These are phyloP conservation scores for Sorex araneus DNA, from an alignment of 2,113 vertebrate species.

Conservation along the genomic window DNA sequence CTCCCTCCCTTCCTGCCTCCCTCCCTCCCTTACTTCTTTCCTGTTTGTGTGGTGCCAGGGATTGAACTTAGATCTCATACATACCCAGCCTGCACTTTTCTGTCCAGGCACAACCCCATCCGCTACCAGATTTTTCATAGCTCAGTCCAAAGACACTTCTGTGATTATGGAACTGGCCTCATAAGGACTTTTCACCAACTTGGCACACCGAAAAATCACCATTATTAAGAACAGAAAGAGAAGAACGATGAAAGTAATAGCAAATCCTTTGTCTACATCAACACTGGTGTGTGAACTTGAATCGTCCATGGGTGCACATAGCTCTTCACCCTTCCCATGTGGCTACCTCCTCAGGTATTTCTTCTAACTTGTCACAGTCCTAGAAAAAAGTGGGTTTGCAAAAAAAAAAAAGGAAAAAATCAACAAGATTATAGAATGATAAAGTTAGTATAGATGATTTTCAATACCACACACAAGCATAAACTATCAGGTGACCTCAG, in stretches of 20 bases:
- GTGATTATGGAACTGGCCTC: conserved; percentile 90
- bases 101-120: too few species aligned
- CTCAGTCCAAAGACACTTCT: conserved; percentile 70
- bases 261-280: conserved; percentile 94
- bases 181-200: conserved; percentile 94
- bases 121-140: not conserved
- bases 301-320: conserved; percentile 87
- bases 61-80: too few species aligned
- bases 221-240: conserved; percentile 92
- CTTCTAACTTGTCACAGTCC: conserved; percentile 59
- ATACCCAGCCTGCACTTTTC: too few species aligned
- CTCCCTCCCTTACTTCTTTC: not conserved
- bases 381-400: conserved; percentile 30
- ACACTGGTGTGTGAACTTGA: conserved; percentile 83
- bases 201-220: conserved; percentile 94
- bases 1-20: not conserved
- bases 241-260: conserved; percentile 91
- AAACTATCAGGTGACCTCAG: not conserved
- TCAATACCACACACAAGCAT: conserved; percentile 1
- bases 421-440: conserved; percentile 20
- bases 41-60: not conserved
- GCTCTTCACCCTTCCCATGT: not conserved
- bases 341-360: not conserved
- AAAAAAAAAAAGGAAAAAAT: not conserved
- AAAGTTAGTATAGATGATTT: not conserved